A percentile compares a stretch with the other conserved stretches of the same genome.
phyloP scores from a whole-genome alignment of 2,888 invertebrate species.

The Tipula confusa region DNA sequence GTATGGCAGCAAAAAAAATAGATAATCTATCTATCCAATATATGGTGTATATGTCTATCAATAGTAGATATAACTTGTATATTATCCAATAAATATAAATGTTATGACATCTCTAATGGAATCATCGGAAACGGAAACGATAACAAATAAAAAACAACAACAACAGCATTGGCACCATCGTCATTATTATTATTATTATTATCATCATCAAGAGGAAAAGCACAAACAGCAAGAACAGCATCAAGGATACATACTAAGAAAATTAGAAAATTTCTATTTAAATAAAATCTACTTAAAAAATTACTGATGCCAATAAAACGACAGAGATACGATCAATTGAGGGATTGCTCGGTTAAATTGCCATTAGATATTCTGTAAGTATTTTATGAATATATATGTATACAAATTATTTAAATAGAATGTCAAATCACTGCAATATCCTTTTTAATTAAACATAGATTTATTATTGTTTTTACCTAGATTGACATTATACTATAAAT shows the following conservation, averaged over 20 bases:
- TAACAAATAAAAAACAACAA: constrained; percentile 14
- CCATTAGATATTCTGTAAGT: constrained; percentile 51
- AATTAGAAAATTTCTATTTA: neutral
- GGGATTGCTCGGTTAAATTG: constrained; percentile 50
- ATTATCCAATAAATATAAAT: constrained; percentile 25
- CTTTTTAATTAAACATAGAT: neutral
- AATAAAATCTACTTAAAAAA: constrained; percentile 26
- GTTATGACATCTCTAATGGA: constrained; percentile 20
- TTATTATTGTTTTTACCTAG: neutral
- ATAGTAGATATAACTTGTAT: neutral
- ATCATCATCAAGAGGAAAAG: neutral
- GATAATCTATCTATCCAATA: neutral
- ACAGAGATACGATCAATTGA: constrained; percentile 41
- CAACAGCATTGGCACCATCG: neutral
- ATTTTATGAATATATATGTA: neutral
- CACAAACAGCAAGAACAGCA: neutral
- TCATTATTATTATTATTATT: neutral
- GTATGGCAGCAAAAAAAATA: neutral
- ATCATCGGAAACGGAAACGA: constrained; percentile 29
- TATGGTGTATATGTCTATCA: constrained; percentile 3
- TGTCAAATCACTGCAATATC: neutral
- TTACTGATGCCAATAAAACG: constrained; percentile 39
- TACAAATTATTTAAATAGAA: neutral
- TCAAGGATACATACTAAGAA: neutral
- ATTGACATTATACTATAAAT: too few species aligned